Evolutionary conservation across 2,113 vertebrate species (phyloP).

Genomic region (Sminthopsis crassicaudata): DNA sequence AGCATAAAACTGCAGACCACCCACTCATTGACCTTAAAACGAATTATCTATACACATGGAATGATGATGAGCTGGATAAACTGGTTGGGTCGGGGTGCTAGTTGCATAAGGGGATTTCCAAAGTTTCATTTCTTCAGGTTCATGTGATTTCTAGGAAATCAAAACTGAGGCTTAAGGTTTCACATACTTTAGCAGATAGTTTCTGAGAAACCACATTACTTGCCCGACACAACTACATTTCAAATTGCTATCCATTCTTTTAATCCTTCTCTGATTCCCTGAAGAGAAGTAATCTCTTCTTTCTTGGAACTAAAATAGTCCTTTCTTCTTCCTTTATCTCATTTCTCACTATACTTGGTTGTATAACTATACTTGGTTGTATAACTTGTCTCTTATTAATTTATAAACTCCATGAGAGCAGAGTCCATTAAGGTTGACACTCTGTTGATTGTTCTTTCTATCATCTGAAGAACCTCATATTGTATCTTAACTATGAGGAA

Average conservation of each 20-base stretch:
- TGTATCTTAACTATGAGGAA: too few species aligned
- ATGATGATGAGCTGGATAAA: too few species aligned
- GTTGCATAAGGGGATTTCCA: too few species aligned
- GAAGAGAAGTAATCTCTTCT: background rate
- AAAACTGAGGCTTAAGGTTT: too few species aligned
- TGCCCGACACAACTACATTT: background rate
- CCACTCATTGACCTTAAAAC: too few species aligned
- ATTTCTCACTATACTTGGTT: background rate
- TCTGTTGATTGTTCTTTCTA: background rate
- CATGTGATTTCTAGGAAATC: too few species aligned
- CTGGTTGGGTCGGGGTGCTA: too few species aligned
- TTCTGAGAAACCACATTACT: too few species aligned
- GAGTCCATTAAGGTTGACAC: background rate
- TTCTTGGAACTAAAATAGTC: background rate
- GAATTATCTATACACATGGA: too few species aligned
- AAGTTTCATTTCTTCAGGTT: too few species aligned
- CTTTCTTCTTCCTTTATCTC: background rate
- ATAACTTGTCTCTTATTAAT: background rate
- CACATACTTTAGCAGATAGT: too few species aligned
- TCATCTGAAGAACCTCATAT: background rate
- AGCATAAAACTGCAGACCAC: too few species aligned
- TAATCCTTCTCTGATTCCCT: background rate
- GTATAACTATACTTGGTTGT: background rate
- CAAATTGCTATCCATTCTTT: background rate
- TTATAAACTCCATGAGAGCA: background rate